These are phyloP conservation scores for Oreotrochilus melanogaster DNA, from an alignment of 2,113 vertebrate species.

Conservation along the genomic window DNA sequence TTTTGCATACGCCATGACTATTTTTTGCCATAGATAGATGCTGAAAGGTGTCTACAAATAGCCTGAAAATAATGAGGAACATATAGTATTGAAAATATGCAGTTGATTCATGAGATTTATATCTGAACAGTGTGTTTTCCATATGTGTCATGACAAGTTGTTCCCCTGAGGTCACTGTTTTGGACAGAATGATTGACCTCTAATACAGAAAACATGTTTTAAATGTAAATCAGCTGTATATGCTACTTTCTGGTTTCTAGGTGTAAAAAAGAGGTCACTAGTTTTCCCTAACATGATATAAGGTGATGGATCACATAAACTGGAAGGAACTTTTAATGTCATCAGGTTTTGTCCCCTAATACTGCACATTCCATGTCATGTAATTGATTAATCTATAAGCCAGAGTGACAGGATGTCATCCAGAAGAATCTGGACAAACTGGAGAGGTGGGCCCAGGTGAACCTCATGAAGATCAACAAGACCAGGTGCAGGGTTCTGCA, in stretches of 20 bases:
- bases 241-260: neutral
- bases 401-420: no score
- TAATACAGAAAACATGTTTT: neutral
- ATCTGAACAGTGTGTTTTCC: neutral
- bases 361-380: neutral
- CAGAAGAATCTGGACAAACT: no score
- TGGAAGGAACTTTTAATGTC: neutral
- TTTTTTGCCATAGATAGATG: neutral
- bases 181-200: neutral
- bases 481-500: no score
- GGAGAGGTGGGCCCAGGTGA: no score
- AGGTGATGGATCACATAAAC: neutral
- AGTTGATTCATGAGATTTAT: neutral
- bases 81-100: neutral
- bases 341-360: neutral
- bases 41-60: neutral
- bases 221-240: neutral
- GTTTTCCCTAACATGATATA: neutral
- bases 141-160: neutral
- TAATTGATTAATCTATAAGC: neutral
- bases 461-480: no score
- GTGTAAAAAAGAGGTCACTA: neutral
- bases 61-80: conserved; percentile 61
- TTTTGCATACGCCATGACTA: neutral
- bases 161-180: neutral